These are phyloP conservation scores for Cariama cristata DNA, from an alignment of 2,113 vertebrate genomes.

Conservation along the genomic window DNA sequence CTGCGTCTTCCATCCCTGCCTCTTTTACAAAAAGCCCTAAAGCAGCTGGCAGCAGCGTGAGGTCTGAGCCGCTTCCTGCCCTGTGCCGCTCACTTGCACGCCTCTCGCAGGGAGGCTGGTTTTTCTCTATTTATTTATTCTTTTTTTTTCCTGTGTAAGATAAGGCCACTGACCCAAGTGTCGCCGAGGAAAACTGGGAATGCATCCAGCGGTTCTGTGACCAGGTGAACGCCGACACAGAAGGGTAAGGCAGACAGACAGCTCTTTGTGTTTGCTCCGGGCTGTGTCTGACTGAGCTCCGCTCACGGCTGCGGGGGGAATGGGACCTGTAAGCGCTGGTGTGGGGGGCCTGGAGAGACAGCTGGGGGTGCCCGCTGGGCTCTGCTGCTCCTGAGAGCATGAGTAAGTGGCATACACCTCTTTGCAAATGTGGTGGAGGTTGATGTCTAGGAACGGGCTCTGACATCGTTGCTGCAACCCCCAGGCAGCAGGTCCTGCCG, in stretches of 20 bases:
- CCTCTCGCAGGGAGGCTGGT: neutral
- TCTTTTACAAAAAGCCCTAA: neutral
- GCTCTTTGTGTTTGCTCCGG: neutral
- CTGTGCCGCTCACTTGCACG: rapidly evolving
- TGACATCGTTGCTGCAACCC: neutral
- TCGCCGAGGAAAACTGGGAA: conserved; percentile 83
- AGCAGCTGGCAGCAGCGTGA: neutral
- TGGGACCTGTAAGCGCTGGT: rapidly evolving
- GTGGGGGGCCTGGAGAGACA: neutral
- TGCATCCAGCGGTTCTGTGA: conserved; percentile 87
- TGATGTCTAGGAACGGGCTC: neutral
- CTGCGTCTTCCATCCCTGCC: neutral
- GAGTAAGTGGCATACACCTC: neutral
- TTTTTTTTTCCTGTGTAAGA: conserved; percentile 68
- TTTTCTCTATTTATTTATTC: neutral
- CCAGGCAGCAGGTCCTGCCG: too few species aligned
- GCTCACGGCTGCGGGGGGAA: rapidly evolving
- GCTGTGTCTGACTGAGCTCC: neutral
- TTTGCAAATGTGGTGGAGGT: rapidly evolving
- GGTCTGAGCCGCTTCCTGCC: neutral
- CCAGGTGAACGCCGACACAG: conserved; percentile 78
- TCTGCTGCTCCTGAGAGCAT: rapidly evolving
- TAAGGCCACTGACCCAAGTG: conserved; percentile 85
- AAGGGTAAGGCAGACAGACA: conserved; percentile 76
- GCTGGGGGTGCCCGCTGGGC: neutral